These are phyloP conservation scores for Picus viridis DNA, from an alignment of 2,797 vertebrate species.

Conservation along the genomic window DNA sequence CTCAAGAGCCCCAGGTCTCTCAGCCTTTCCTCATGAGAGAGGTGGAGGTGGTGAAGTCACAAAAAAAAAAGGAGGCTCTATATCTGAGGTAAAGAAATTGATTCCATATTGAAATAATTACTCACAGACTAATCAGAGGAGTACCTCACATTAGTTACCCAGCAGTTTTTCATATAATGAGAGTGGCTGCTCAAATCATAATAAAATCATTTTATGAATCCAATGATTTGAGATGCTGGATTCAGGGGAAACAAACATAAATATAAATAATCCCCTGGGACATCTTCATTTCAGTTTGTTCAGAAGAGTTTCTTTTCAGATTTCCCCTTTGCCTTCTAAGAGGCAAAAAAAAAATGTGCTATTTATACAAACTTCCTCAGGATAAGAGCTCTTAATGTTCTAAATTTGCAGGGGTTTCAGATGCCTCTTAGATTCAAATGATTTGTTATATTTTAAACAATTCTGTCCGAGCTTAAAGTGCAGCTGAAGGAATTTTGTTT, in stretches of 20 bases:
- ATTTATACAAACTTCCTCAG: not conserved
- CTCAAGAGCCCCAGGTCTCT: too few species aligned
- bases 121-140: not conserved
- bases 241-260: not conserved
- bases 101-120: not conserved
- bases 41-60: not conserved
- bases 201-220: not conserved
- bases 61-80: not conserved
- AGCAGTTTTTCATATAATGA: not conserved
- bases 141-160: not conserved
- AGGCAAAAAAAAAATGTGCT: not conserved
- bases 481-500: not conserved
- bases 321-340: not conserved
- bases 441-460: not conserved
- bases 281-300: not conserved
- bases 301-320: not conserved
- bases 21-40: too few species aligned
- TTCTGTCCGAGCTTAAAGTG: not conserved
- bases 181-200: not conserved
- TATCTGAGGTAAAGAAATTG: not conserved
- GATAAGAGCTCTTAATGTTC: not conserved
- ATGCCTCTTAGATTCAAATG: not conserved
- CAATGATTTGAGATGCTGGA: not conserved
- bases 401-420: not conserved
- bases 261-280: not conserved